Conservation (phyloP, 2,113 vertebrate genomes). For the Pterophyllum scalare region DNA sequence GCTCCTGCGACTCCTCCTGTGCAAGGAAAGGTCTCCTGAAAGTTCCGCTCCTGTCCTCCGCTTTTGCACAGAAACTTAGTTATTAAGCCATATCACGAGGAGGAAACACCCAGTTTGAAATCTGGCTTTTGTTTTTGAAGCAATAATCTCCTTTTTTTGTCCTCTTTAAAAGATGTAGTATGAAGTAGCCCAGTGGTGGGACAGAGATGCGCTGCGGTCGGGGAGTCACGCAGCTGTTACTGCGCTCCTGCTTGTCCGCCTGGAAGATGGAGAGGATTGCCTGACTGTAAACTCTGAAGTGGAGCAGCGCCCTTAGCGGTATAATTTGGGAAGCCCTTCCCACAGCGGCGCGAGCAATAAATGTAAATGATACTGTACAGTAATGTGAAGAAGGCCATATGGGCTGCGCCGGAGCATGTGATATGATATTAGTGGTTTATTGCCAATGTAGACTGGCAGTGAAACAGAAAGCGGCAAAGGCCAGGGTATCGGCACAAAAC, state of each 20-base stretch:
- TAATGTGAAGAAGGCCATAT: constrained; percentile 42
- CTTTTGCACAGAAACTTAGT: constrained; percentile 62
- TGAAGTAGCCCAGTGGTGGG: constrained; percentile 46
- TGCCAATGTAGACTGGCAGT: constrained; percentile 10
- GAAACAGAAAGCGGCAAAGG: background rate
- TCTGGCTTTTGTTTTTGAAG: background rate
- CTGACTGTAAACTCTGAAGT: constrained; percentile 29
- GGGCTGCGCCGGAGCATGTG: constrained; percentile 29
- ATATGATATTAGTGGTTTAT: constrained; percentile 35
- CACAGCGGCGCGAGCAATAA: background rate
- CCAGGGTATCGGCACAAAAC: background rate
- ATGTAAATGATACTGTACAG: constrained; percentile 47
- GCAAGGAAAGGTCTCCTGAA: constrained; percentile 49
- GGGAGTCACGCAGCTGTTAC: constrained; percentile 57
- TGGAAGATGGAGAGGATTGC: constrained; percentile 36
- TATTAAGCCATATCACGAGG: constrained; percentile 26
- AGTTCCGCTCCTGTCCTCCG: constrained; percentile 61
- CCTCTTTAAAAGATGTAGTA: background rate
- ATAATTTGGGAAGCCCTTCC: background rate
- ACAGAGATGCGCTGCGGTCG: constrained; percentile 63
- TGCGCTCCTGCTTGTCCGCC: constrained; percentile 50
- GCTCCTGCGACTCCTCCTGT: constrained; percentile 34
- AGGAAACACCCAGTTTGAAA: constrained; percentile 33
- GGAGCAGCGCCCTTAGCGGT: constrained; percentile 66
- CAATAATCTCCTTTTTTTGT: constrained; percentile 11